Evolutionary conservation across 2,113 vertebrate genomes (phyloP).

Genomic region (Trematomus loennbergii): DNA sequence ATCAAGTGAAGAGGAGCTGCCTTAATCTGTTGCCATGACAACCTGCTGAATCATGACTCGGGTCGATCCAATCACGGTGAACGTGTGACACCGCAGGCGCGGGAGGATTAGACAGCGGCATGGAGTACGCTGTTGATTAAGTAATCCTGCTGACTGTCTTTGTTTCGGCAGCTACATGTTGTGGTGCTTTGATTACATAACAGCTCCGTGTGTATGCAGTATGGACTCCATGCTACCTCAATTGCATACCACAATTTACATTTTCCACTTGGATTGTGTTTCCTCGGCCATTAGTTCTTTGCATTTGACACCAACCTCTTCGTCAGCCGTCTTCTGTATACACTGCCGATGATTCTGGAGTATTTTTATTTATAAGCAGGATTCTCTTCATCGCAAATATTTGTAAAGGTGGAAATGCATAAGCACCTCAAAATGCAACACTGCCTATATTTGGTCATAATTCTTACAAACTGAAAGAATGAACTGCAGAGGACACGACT

Average conservation of each 20-base stretch:
- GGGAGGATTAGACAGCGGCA: conserved; percentile 15
- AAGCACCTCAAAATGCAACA: conserved; percentile 51
- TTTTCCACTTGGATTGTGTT: conserved; percentile 26
- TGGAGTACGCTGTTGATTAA: conserved; percentile 26
- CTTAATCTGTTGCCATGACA: conserved; percentile 60
- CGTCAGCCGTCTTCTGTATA: background rate
- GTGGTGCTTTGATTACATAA: conserved; percentile 39
- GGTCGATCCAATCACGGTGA: background rate
- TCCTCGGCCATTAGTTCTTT: background rate
- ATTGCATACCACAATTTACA: conserved; percentile 23
- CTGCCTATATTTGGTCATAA: conserved; percentile 64
- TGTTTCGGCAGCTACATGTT: conserved; percentile 17
- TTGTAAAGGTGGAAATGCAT: conserved; percentile 56
- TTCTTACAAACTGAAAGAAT: too few relatives aligned
- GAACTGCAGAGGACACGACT: conserved; percentile 55
- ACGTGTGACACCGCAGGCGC: background rate
- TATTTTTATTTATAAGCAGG: conserved; percentile 16
- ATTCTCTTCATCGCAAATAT: conserved; percentile 57
- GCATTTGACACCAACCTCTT: conserved; percentile 14
- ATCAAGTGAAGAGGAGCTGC: conserved; percentile 37
- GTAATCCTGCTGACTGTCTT: conserved; percentile 26
- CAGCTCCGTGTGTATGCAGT: background rate
- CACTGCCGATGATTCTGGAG: background rate
- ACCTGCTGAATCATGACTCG: conserved; percentile 27
- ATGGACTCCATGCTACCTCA: background rate